A percentile compares a stretch with the other conserved stretches of the same genome.
Evolutionary conservation across 2,797 vertebrate species (phyloP).

Genomic region (Gambelia wislizenii): DNA sequence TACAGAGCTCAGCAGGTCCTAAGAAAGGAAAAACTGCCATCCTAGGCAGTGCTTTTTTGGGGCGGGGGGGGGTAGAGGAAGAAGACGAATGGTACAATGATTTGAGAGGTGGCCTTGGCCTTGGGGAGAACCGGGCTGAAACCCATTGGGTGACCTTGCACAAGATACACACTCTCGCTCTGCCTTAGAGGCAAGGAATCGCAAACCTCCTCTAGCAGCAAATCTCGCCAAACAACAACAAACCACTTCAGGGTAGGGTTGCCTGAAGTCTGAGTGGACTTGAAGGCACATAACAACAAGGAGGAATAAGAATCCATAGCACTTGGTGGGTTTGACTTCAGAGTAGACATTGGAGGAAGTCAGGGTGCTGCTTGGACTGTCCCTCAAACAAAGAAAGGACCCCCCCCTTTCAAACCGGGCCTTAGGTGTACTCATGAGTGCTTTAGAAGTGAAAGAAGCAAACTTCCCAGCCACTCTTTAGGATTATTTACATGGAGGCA

Average conservation of each 20-base stretch:
- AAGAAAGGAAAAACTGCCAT: not conserved
- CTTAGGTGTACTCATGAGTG: too few species aligned
- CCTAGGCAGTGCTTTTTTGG: not conserved
- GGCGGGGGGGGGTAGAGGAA: not conserved
- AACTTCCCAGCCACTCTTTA: not conserved
- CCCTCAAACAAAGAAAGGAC: not conserved
- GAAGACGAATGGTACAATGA: too few species aligned
- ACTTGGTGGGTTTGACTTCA: not conserved
- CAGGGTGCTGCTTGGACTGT: not conserved
- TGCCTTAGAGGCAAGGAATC: too few species aligned
- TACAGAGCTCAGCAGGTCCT: not conserved
- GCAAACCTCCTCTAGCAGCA: too few species aligned
- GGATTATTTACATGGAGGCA: not conserved
- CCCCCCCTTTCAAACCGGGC: not conserved
- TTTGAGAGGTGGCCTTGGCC: too few species aligned
- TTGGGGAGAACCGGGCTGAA: too few species aligned
- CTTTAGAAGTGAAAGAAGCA: not conserved
- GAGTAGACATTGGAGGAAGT: not conserved
- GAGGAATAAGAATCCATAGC: not conserved
- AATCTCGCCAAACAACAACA: too few species aligned
- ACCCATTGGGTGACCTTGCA: too few species aligned
- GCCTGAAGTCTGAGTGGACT: too few species aligned
- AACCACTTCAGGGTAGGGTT: too few species aligned
- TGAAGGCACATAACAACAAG: too few species aligned
- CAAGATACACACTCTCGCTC: too few species aligned